Evolutionary conservation across 2,888 invertebrate species (phyloP), one percentile per base, ranked within the genome.

Genomic region (Eustalomyia histrio): DNA sequence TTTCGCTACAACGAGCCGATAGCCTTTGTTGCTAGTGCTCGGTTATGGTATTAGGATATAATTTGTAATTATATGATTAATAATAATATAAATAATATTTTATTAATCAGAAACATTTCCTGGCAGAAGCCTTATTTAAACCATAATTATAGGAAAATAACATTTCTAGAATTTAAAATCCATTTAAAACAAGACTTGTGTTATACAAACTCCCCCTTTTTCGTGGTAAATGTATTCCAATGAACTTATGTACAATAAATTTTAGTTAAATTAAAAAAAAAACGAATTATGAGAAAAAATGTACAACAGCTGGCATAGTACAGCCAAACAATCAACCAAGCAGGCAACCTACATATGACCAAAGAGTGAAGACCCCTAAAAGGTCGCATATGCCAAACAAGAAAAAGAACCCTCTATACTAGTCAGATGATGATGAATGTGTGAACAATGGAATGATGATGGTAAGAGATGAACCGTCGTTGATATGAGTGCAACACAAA

Each of bases 361-460:
- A 60, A 53, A 53, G 43, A 65, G 50, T 53, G 52, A 12, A 53
- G 58, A 69, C 39, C 68, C 39, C 18, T 52, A 72, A 78, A 71
- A 72, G 72, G 65, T 78, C 72, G 67, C 78, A 72, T 61, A 67
- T 55, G 67, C 65, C 64, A 78, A 65, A 29, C 3, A 29, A 29
- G 29, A 29, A 29, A 29, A 60, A n/a, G n/a, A 65, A 61, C 67
- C 55, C 73, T 29, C 50, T 64, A 52, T 29, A 68, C 33, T 52
- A 33, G 17, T 9, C 35, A 63, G 55, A 67, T 60, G 55, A 29
- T 29, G 39, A 18, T 58, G 35, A 50, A 68, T 67, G 39, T 74
- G 17, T 53, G 53, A 39, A 47, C 43, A 2, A 63, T 63, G 60
- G 35, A 58, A 52, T 33, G 12, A 35, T 60, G 47, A 58, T 43